phyloP scores from a whole-genome alignment of 2,113 vertebrate species.

The Toxostoma redivivum region DNA sequence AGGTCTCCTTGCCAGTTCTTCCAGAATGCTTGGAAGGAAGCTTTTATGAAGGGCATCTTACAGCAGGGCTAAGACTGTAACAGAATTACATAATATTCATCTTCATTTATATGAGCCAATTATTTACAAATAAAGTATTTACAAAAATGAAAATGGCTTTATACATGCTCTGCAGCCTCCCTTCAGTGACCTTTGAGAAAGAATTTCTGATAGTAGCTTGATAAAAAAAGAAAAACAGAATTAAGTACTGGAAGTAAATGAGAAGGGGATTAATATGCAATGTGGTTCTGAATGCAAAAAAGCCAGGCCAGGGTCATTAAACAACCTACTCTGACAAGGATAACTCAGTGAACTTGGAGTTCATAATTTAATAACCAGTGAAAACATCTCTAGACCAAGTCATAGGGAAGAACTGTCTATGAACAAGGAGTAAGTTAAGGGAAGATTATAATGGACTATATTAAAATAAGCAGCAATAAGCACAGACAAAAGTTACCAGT shows the following conservation, averaged over 20 bases:
- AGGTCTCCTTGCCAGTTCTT: neutral
- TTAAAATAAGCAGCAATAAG: neutral
- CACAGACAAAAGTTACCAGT: neutral
- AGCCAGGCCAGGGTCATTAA: neutral
- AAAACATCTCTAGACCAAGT: neutral
- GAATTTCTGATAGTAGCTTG: neutral
- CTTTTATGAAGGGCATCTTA: neutral
- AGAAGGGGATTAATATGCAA: neutral
- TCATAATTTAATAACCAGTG: neutral
- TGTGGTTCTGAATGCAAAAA: neutral
- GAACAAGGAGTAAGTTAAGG: neutral
- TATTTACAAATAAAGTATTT: conserved; percentile 10
- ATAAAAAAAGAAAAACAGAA: neutral
- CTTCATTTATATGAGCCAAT: neutral
- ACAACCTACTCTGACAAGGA: neutral
- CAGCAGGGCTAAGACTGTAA: neutral
- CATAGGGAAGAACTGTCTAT: neutral
- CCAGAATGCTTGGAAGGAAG: neutral
- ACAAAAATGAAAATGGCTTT: neutral
- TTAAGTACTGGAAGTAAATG: neutral
- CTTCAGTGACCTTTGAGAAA: neutral
- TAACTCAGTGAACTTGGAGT: neutral
- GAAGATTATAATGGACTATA: neutral
- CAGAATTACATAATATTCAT: neutral
- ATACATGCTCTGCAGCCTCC: neutral